Evolutionary conservation across 2,113 vertebrate species (phyloP), one percentile per base, ranked within the genome.

Genomic region (Eolophus roseicapilla): DNA sequence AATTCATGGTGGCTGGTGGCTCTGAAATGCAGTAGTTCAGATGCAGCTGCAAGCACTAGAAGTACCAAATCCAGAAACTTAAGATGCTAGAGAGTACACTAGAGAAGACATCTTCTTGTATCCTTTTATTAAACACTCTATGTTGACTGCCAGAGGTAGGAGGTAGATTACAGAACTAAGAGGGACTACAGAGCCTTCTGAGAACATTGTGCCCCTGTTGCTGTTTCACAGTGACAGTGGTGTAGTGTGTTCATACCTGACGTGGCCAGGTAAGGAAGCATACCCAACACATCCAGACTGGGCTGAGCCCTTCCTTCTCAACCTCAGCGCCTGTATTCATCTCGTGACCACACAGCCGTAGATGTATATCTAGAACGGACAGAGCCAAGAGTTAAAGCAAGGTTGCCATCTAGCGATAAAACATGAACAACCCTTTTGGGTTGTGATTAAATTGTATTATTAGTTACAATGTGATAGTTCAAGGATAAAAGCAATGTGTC

Each of bases 321-420:
- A 2, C n/a, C n/a, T 27, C 17, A 44, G 29, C 8, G 23, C 35
- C 65, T 10, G 28, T 67, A 29, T 27, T 31, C 20, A 10, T 41
- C 49, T 53, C 23, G 7, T 31, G 33, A 52, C 13, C 29, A 33
- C 43, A 15, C 33, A 79, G 17, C 29, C n/a, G 4, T 1, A 3
- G 3, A 6, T 12, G 6, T 6, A 4, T 2, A 43, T 60, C 81
- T 7, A 31, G 18, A 23, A 33, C 46, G 15, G 10, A 9, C 7
- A 5, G n/a, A 41, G 29, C 27, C 4, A 24, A 28, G n/a, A 68
- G 18, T 60, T 55, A 78, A 63, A 64, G 76, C 82, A 49, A 47
- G 52, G 62, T 88, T 95, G 95, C 95, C 96, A 84, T 60, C 96
- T 97, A 94, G 86, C 75, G 95, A 88, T 60, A 33, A 5, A 44